A percentile compares a stretch with the other conserved stretches of the same genome.
phyloP scores from a whole-genome alignment of 2,113 vertebrate species.

The Caracal caracal region DNA sequence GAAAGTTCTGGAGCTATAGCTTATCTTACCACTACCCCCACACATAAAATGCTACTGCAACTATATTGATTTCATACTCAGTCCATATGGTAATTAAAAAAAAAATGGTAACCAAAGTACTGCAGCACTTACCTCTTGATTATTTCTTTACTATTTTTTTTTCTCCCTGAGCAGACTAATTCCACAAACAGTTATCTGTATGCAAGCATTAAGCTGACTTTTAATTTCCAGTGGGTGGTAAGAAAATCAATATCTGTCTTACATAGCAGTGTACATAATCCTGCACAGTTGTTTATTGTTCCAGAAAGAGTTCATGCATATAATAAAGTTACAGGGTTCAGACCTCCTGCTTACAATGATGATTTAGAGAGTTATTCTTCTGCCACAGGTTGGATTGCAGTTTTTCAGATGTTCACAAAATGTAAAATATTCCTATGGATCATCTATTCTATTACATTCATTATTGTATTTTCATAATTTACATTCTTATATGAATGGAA shows the following conservation, averaged over 20 bases:
- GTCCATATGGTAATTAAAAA: background rate
- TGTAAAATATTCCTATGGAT: constrained; percentile 29
- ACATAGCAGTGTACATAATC: constrained; percentile 62
- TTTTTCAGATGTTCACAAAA: constrained; percentile 1
- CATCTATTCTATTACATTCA: constrained; percentile 31
- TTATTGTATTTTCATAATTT: constrained; percentile 32
- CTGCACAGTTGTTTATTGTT: constrained; percentile 75
- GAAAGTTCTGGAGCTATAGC: background rate
- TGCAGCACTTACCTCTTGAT: background rate
- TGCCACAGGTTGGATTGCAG: constrained; percentile 47
- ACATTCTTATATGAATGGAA: background rate
- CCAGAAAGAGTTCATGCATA: constrained; percentile 77
- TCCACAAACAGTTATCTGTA: background rate
- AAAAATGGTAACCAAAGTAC: background rate
- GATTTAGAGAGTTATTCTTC: constrained; percentile 71
- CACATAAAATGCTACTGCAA: background rate
- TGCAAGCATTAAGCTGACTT: background rate
- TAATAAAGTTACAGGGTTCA: constrained; percentile 81
- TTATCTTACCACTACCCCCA: background rate
- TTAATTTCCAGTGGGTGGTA: constrained; percentile 50
- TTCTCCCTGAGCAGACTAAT: background rate
- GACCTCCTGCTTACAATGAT: constrained; percentile 74
- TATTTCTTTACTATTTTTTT: background rate
- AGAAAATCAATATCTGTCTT: constrained; percentile 76
- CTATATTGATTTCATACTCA: background rate